Conservation (phyloP, 2,113 vertebrate species). For the Carollia perspicillata region DNA sequence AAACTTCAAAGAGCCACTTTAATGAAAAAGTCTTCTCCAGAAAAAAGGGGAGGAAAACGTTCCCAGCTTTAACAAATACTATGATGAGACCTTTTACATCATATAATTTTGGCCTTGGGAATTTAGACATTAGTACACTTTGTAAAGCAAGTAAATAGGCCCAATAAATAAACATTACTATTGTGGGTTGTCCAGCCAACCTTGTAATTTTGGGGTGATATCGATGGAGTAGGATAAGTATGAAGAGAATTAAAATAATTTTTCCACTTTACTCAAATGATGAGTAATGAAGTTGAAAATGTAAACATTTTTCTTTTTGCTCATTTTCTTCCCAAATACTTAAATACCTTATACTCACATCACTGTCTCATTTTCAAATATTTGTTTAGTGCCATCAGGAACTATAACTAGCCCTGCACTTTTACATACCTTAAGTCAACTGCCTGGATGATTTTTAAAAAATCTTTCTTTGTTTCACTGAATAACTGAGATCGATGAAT, state of each 20-base stretch:
- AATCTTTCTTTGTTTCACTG: conserved; percentile 15
- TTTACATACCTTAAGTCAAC: not conserved
- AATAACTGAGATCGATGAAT: not conserved
- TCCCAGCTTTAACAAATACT: not conserved
- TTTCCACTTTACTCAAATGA: not conserved
- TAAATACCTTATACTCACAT: not conserved
- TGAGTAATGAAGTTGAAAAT: not conserved
- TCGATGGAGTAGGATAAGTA: not conserved
- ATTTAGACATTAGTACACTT: not conserved
- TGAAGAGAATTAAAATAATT: not conserved
- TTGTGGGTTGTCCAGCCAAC: not conserved
- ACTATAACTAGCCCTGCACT: not conserved
- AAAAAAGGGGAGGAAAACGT: not conserved
- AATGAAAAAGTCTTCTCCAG: conserved; percentile 15
- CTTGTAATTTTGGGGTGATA: not conserved
- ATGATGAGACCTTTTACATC: not conserved
- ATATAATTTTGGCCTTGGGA: not conserved
- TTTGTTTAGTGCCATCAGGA: not conserved
- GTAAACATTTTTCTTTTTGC: not conserved
- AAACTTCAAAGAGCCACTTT: not conserved
- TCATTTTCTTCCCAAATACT: not conserved
- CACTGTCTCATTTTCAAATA: not conserved
- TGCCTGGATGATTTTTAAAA: not conserved
- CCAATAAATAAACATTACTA: conserved; percentile 14
- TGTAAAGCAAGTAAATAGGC: not conserved